Evolutionary conservation across 2,888 invertebrate species (phyloP), one percentile per base, ranked within the genome.

Genomic region (Dichetophora obliterata): DNA sequence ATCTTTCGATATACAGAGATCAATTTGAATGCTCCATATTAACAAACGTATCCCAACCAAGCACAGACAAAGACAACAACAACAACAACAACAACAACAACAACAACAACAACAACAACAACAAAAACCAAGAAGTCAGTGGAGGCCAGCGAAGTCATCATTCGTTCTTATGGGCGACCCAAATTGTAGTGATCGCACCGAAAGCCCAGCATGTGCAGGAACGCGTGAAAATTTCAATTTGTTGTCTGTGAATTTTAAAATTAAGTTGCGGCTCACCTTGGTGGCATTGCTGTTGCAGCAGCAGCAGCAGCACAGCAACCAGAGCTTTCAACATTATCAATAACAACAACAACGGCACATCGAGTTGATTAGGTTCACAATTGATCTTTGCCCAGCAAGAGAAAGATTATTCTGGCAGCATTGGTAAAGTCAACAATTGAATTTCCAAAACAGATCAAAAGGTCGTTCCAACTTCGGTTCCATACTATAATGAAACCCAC

Each of bases 401-500:
- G 75, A 80, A 69, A 75, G 69, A 71, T 75, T 48, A 63, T 59
- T 16, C 52, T 16, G 16, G 24, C 48, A 22, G 34, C 61, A n/a
- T 22, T 81, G 79, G 82, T 73, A 78, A 73, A 85, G 85, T 82
- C 85, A 84, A 84, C 85, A 83, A 85, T 82, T 81, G 84, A 83
- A 84, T 84, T 83, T 83, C 83, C 82, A 82, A 82, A 81, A 81
- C 85, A 82, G 86, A 85, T 86, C 86, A 86, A 85, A 84, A 85
- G 86, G 86, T 86, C 86, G 85, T 81, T 70, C 37, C 75, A 68
- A 69, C 76, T 77, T 43, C 6, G 68, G 24, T 52, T 9, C 54
- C 54, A 8, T 11, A 11, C 43, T 50, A 11, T 71, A 37, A 34
- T 71, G 72, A 59, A 59, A 22, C 37, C 59, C 34, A 16, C 54